phyloP scores from a whole-genome alignment of 2,113 vertebrate genomes.

The Apus apus region DNA sequence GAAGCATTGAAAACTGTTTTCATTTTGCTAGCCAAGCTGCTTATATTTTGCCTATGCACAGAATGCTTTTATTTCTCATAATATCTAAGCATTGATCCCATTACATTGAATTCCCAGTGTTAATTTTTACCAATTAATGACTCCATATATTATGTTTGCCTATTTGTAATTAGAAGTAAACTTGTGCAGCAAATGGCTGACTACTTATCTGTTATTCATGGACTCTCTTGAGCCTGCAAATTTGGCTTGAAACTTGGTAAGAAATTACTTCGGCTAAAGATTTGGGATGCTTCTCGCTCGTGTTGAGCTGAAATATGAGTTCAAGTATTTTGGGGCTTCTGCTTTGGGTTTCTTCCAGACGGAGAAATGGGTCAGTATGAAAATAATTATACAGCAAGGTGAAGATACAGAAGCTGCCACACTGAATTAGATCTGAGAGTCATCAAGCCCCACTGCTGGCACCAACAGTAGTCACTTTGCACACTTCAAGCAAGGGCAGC shows the following conservation, averaged over 20 bases:
- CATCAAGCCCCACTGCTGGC: accelerated
- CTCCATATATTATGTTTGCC: background rate
- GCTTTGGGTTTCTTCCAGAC: slow-evolving; percentile 24
- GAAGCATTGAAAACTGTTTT: slow-evolving; percentile 8
- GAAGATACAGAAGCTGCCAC: background rate
- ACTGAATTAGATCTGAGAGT: background rate
- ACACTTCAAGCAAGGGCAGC: background rate
- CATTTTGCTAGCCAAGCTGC: background rate
- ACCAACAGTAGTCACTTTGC: background rate
- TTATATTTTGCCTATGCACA: background rate
- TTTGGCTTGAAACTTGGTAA: slow-evolving; percentile 33
- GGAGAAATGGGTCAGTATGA: background rate
- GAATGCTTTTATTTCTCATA: background rate
- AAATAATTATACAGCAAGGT: background rate
- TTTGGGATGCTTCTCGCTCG: background rate
- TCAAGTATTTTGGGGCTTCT: slow-evolving; percentile 40
- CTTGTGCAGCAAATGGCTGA: slow-evolving; percentile 1
- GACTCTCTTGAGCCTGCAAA: slow-evolving; percentile 10
- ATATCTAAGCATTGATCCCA: background rate
- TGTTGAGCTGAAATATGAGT: slow-evolving; percentile 2
- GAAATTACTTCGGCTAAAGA: slow-evolving; percentile 28
- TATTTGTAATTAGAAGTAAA: slow-evolving; percentile 28
- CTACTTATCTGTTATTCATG: background rate
- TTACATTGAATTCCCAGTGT: background rate
- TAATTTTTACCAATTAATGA: slow-evolving; percentile 23